Base-by-base conservation (phyloP, 2,888 invertebrate genomes). In the Bibio marci region DNA sequence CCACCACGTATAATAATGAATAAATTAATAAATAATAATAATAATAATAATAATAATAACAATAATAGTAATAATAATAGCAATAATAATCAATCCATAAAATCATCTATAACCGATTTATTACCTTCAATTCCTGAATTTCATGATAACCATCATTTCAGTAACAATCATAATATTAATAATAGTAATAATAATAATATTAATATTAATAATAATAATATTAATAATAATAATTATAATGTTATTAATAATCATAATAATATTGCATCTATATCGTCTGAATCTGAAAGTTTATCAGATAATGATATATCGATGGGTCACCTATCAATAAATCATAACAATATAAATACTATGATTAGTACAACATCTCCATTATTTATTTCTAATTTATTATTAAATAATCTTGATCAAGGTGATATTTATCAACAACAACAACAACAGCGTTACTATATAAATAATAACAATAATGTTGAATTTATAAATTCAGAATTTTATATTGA, bases 401-500 rank as follows among this genome's bases (percentile, higher is more conserved):
- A n/a, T n/a, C n/a, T n/a, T n/a, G n/a, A n/a, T n/a, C n/a, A n/a
- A n/a, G n/a, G n/a, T n/a, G n/a, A n/a, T 8, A 22, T 6, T 22
- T 22, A 22, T 22, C 22, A 22, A 22, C 22, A 22, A 8, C 22
- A 22, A 6, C 22, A 22, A 22, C 22, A 22, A 22, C 22, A 22
- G 8, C 22, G 22, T 6, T 4, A 22, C 8, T 8, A 22, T n/a
- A n/a, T n/a, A 30, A n/a, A 30, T 11, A 4, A 25, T 14, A 13
- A 15, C 13, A 19, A 17, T 18, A 15, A 28, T 30, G 7, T 30
- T 19, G 83, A 82, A 63, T 85, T 83, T 63, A 70, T 76, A 53
- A 76, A 73, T 55, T 80, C 82, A 36, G 82, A 86, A 59, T 83
- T 77, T 71, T 87, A 82, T 69, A 81, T 86, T 62, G 87, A 86